A percentile compares a stretch with the other conserved stretches of the same genome.
These are phyloP conservation scores for Drosophila suboccidentalis DNA, from an alignment of 2,888 invertebrate species.

Conservation along the genomic window DNA sequence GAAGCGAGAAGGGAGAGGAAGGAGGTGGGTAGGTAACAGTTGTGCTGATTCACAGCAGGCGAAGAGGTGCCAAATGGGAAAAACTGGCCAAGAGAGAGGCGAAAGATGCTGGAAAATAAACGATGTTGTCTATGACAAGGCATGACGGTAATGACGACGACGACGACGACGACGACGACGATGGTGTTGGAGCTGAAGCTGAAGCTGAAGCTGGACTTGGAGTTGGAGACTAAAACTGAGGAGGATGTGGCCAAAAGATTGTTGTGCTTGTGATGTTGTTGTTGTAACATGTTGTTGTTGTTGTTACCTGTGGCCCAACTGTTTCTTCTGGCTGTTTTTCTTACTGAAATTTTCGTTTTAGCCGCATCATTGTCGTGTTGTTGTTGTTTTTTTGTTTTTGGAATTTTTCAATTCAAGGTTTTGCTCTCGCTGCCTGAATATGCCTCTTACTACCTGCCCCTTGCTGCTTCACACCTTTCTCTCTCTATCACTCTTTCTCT, in stretches of 20 bases:
- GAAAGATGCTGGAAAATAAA: conserved; percentile 64
- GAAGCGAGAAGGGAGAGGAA: conserved; percentile 8
- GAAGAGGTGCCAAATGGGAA: conserved; percentile 69
- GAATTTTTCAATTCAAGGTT: conserved; percentile 75
- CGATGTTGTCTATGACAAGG: conserved; percentile 80
- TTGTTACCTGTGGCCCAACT: conserved; percentile 19
- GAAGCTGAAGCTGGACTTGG: neutral
- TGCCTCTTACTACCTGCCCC: conserved; percentile 2
- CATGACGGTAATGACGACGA: conserved; percentile 75
- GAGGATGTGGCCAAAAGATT: conserved; percentile 10
- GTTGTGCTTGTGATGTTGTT: neutral
- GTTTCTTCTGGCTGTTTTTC: conserved; percentile 19
- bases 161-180: conserved; percentile 4
- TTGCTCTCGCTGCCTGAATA: conserved; percentile 21
- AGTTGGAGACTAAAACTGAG: neutral
- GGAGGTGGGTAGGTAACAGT: conserved; percentile 46
- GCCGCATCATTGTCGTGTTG: conserved; percentile 70
- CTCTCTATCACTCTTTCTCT: conserved; percentile 17
- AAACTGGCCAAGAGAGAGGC: conserved; percentile 48
- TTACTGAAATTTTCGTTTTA: conserved; percentile 56
- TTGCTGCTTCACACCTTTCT: conserved; percentile 64
- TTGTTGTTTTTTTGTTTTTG: conserved; percentile 43
- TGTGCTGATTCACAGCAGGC: conserved; percentile 68
- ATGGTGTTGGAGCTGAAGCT: neutral
- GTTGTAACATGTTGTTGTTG: no score